Base-by-base conservation (phyloP, 2,797 vertebrate genomes). In the Esox masquinongy region DNA sequence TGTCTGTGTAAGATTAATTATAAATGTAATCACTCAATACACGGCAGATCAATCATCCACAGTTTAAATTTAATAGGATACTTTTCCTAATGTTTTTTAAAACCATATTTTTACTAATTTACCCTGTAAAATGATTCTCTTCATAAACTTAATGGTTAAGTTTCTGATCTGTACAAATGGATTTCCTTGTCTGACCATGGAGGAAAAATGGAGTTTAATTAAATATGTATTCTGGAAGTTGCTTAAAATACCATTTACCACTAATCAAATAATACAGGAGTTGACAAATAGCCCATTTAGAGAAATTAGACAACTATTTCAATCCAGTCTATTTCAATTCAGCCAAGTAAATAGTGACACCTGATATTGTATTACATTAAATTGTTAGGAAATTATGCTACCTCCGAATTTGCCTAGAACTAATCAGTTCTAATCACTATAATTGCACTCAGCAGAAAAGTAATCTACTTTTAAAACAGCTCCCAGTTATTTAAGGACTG, bases 361-460 rank as follows among this genome's bases (percentile, higher is more conserved):
- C 76, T 86, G 78, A 87, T 84, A 86, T 79, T 80, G 71, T 74
- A 76, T 78, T 56, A 83, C 67, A 84, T 85, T 87, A 74, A 85
- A 79, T 78, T 69, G 74, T 83, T 83, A 71, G 77, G 70, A 82
- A 89, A 81, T 81, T 74, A 82, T 75, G 76, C 80, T 80, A 89
- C 82, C 83, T 86, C 74, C 81, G 92, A 89, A 82, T 69, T 77
- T 87, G 88, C 83, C 84, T 80, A 72, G 78, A 87, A 85, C 79
- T 92, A 93, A 94, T 93, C 88, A 92, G 84, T 90, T 90, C 79
- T 92, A 93, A 93, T 93, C 92, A 92, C 83, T 82, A 85, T 91
- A 92, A 93, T 93, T 92, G 86, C 90, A 90, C 88, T 88, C 84
- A 84, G 85, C 78, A 91, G 84, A 90, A 93, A 91, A 92, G 90